A percentile compares a stretch with the other conserved stretches of the same genome.
These are phyloP conservation scores for Gasterosteus nipponicus DNA, from an alignment of 2,113 vertebrate genomes.

Conservation along the genomic window DNA sequence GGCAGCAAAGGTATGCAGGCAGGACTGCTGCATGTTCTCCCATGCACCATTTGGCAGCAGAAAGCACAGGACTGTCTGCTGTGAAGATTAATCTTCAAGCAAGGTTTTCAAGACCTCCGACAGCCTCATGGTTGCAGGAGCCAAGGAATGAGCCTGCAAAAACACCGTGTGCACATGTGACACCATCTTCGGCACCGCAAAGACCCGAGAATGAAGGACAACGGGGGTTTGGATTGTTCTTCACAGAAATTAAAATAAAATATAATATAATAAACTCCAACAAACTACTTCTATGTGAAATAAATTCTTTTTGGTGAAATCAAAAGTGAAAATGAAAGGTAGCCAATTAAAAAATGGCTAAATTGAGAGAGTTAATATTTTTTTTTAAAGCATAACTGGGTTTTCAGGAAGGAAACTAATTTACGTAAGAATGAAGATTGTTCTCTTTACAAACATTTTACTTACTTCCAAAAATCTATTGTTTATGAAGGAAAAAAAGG, in stretches of 20 bases:
- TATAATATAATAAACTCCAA: background rate
- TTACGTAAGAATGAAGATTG: background rate
- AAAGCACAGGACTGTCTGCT: conserved; percentile 57
- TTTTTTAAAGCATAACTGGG: background rate
- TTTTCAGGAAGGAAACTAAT: background rate
- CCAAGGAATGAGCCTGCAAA: conserved; percentile 45
- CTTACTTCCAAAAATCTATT: background rate
- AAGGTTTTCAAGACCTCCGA: conserved; percentile 59
- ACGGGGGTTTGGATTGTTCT: conserved; percentile 51
- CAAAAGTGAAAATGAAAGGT: background rate
- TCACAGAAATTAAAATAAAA: conserved; percentile 8
- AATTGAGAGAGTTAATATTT: too few species aligned
- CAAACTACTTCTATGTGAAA: background rate
- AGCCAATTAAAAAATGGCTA: background rate
- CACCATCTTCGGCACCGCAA: conserved; percentile 13
- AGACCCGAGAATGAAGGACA: conserved; percentile 24
- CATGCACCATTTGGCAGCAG: conserved; percentile 54
- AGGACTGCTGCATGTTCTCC: conserved; percentile 26
- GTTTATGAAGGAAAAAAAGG: background rate
- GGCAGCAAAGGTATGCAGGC: conserved; percentile 9
- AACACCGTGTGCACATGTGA: conserved; percentile 39
- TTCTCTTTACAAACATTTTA: background rate
- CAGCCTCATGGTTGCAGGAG: conserved; percentile 47
- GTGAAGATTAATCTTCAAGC: conserved; percentile 72
- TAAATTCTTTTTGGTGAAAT: background rate